phyloP scores from a whole-genome alignment of 2,888 invertebrate genomes.

The Ophioninae sp. region DNA sequence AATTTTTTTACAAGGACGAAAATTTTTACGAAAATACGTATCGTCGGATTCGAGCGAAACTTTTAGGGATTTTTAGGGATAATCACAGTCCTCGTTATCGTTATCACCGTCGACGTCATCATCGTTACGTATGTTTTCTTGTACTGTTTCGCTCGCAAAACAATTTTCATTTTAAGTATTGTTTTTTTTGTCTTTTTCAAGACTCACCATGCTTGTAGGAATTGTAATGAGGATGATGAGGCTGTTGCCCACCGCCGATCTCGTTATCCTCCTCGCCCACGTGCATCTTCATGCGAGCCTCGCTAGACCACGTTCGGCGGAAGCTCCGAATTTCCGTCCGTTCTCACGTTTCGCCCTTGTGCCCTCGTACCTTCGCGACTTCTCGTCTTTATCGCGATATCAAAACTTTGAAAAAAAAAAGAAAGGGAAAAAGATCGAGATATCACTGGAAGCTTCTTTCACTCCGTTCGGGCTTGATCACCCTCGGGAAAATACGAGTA shows the following conservation, averaged over 20 bases:
- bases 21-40: neutral
- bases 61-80: neutral
- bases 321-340: constrained; percentile 30
- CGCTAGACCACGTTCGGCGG: constrained; percentile 38
- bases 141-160: neutral
- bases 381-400: neutral
- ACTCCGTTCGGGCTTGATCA: neutral
- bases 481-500: neutral
- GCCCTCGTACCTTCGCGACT: neutral
- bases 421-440: neutral
- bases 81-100: neutral
- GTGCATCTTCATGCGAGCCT: constrained; percentile 71
- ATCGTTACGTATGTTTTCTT: neutral
- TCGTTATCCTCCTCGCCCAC: constrained; percentile 72
- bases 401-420: neutral
- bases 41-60: neutral
- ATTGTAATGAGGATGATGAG: constrained; percentile 70
- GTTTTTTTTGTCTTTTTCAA: constrained; percentile 9
- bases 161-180: neutral
- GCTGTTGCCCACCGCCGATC: constrained; percentile 68
- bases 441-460: constrained; percentile 11
- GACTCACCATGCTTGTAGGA: constrained; percentile 71
- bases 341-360: neutral
- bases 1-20: neutral
- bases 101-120: neutral